These are phyloP conservation scores for Danio choprae DNA, from an alignment of 2,797 vertebrate genomes.

Conservation along the genomic window DNA sequence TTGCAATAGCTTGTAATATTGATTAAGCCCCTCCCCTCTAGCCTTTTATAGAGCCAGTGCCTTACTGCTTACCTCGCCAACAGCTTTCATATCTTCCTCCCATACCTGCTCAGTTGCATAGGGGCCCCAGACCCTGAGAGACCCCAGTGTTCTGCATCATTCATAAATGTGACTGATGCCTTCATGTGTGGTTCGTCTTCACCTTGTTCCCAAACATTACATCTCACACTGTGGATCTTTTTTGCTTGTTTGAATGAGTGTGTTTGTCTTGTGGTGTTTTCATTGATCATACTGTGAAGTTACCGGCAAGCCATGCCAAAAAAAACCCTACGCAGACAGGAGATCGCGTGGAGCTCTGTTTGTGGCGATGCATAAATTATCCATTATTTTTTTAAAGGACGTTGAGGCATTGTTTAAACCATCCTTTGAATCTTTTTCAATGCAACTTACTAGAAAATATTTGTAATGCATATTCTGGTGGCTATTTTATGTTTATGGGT, in stretches of 20 bases:
- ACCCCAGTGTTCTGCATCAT: constrained; percentile 26
- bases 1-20: background rate
- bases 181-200: constrained; percentile 11
- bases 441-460: background rate
- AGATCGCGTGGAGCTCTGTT: constrained; percentile 67
- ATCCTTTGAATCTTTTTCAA: constrained; percentile 21
- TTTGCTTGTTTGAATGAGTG: constrained; percentile 43
- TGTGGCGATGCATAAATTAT: constrained; percentile 9
- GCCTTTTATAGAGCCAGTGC: background rate
- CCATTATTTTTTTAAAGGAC: constrained; percentile 21
- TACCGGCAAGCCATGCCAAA: constrained; percentile 30
- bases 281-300: constrained; percentile 50
- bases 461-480: too few relatives aligned
- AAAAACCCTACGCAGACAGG: constrained; percentile 57
- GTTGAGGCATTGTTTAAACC: constrained; percentile 23
- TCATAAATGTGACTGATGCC: constrained; percentile 7
- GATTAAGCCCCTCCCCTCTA: constrained; percentile 33
- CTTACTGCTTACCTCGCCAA: constrained; percentile 55
- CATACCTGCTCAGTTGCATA: constrained; percentile 80
- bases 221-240: constrained; percentile 42
- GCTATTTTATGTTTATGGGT: background rate
- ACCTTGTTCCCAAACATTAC: background rate
- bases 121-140: constrained; percentile 38
- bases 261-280: constrained; percentile 41
- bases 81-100: constrained; percentile 65